Evolutionary conservation across 2,888 invertebrate genomes (phyloP).

Genomic region (Diarsia dahlii): DNA sequence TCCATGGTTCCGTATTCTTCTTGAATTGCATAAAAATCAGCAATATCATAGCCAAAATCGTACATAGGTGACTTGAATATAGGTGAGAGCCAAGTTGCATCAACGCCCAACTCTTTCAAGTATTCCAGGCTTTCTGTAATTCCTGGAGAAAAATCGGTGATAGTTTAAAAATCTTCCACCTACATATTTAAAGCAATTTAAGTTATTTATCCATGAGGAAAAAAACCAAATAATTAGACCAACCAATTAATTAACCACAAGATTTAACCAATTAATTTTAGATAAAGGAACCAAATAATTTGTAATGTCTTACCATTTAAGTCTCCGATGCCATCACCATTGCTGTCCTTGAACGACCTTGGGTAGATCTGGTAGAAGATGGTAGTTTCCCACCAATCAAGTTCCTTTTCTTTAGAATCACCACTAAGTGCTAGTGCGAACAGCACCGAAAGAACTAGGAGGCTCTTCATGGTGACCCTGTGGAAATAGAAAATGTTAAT

Average conservation of each 20-base stretch:
- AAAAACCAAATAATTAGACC: no score
- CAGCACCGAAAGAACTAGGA: conserved; percentile 73
- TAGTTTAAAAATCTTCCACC: background rate
- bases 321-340: conserved; percentile 94
- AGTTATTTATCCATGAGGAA: no score
- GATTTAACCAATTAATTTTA: no score
- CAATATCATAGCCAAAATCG: conserved; percentile 95
- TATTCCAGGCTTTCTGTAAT: conserved; percentile 92
- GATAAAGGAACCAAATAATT: background rate
- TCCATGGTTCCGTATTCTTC: conserved; percentile 93
- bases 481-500: background rate
- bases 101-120: conserved; percentile 92
- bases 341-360: conserved; percentile 94
- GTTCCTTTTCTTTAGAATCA: conserved; percentile 68
- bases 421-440: conserved; percentile 68
- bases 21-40: conserved; percentile 93
- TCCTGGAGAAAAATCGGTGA: conserved; percentile 80
- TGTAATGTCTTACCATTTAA: conserved; percentile 83
- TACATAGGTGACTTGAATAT: conserved; percentile 94
- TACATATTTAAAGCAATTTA: no score
- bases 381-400: conserved; percentile 95
- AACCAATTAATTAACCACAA: no score
- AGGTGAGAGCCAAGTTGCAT: conserved; percentile 94
- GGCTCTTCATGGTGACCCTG: conserved; percentile 63
- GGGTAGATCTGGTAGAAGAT: conserved; percentile 95